A percentile compares a stretch with the other conserved stretches of the same genome.
These are phyloP conservation scores for Chloroclysta siterata DNA, from an alignment of 2,888 invertebrate genomes.

Conservation along the genomic window DNA sequence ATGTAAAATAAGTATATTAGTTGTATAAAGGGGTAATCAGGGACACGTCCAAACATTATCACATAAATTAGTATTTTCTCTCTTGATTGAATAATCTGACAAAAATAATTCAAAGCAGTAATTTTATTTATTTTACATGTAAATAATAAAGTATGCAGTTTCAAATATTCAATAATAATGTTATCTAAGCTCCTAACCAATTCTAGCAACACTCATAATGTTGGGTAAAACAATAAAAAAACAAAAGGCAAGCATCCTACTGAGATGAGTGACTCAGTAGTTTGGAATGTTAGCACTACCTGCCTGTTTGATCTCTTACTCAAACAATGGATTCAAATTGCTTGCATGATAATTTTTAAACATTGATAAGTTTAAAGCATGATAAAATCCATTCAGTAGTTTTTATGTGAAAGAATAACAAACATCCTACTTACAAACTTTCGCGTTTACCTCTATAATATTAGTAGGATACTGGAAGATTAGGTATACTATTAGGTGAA, in stretches of 20 bases:
- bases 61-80: no score
- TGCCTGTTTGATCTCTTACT: constrained; percentile 45
- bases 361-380: neutral
- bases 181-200: constrained; percentile 1
- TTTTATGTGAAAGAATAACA: no score
- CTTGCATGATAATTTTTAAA: constrained; percentile 9
- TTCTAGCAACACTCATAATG: constrained; percentile 12
- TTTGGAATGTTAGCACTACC: constrained; percentile 63
- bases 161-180: constrained; percentile 2
- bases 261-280: constrained; percentile 63
- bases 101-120: neutral
- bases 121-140: no score
- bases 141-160: neutral
- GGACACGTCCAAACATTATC: no score
- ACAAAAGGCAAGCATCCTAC: constrained; percentile 40
- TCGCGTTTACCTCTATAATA: no score
- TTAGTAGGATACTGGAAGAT: no score
- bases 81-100: no score
- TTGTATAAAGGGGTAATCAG: no score
- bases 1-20: neutral
- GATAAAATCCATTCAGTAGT: no score
- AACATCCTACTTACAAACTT: no score
- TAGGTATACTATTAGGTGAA: no score
- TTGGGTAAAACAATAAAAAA: constrained; percentile 26
- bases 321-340: constrained; percentile 31